Base-by-base conservation (phyloP, 2,888 invertebrate species). In the Galerucella pusilla region DNA sequence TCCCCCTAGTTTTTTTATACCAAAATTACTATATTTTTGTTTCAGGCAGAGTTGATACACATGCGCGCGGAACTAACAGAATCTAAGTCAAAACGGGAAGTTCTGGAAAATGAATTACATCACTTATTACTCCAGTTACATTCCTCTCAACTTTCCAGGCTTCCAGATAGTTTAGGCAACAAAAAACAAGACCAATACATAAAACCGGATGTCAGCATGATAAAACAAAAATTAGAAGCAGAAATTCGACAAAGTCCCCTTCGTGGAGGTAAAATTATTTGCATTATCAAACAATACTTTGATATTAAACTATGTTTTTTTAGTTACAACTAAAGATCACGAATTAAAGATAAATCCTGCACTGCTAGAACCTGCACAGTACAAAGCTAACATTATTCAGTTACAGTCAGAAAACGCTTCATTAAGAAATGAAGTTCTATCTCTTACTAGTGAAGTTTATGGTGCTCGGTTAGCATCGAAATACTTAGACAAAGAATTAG, bases 381-480 rank as follows among this genome's bases (percentile, higher is more conserved):
- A 89, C 52, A 88, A 89, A 79, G 88, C 89, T n/a, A 91, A 92
- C 82, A 90, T 91, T 59, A 88, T 88, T 2, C 91, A 92, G 81
- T 88, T 92, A 65, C 90, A 91, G 75, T 87, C 90, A 68, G 95
- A 95, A 86, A 94, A 94, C 85, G 90, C 91, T 35, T 90, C 92
- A 10, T 88, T 95, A 52, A 87, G 94, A 68, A 92, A 93, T 83
- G 92, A 93, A 63, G 90, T 94, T 73, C 89, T 94, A 25, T 92
- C 94, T 3, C 87, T 95, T 67, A 93, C 95, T 85, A 93, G 94
- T 16, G 96, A 96, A 87, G 92, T 96, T 9, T 95, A 94, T 85
- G 96, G 95, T 59, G 95, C 96, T 14, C 91, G 94, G 83, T 88
- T 96, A 79, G 95, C 96, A 11, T 95, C 96, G 12, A 95, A 95